Conservation (phyloP, 2,113 vertebrate species). For the Microcebus murinus region DNA sequence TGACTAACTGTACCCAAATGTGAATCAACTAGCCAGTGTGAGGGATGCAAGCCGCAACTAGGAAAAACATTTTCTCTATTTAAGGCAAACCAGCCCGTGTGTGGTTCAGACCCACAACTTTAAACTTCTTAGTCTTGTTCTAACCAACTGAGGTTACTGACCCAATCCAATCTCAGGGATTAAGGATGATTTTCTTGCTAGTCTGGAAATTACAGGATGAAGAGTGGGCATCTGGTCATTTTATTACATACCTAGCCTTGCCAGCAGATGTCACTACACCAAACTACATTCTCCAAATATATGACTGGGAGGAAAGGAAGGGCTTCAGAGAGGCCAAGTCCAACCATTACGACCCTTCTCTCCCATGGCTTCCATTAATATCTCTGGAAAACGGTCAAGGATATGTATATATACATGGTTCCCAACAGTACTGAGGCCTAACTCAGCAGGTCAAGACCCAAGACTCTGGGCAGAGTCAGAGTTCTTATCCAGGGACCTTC, state of each 20-base stretch:
- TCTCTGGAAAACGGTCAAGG: background rate
- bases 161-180: background rate
- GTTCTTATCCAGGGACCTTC: constrained; percentile 53
- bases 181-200: constrained; percentile 4
- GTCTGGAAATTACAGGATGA: constrained; percentile 20
- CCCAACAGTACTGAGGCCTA: background rate
- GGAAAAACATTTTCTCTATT: background rate
- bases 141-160: background rate
- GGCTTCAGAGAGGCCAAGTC: background rate
- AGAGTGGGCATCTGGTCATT: constrained; percentile 36
- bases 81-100: background rate
- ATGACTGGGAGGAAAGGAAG: background rate
- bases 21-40: background rate
- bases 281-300: constrained; percentile 55
- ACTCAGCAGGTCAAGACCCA: background rate
- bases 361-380: background rate
- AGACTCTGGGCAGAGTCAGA: background rate
- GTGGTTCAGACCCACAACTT: background rate
- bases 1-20: constrained; percentile 41
- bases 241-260: constrained; percentile 47
- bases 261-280: constrained; percentile 81
- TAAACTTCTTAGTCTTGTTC: background rate
- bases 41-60: background rate
- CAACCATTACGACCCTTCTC: background rate
- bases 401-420: background rate